phyloP scores from a whole-genome alignment of 2,113 vertebrate genomes.

The Thomomys bottae region DNA sequence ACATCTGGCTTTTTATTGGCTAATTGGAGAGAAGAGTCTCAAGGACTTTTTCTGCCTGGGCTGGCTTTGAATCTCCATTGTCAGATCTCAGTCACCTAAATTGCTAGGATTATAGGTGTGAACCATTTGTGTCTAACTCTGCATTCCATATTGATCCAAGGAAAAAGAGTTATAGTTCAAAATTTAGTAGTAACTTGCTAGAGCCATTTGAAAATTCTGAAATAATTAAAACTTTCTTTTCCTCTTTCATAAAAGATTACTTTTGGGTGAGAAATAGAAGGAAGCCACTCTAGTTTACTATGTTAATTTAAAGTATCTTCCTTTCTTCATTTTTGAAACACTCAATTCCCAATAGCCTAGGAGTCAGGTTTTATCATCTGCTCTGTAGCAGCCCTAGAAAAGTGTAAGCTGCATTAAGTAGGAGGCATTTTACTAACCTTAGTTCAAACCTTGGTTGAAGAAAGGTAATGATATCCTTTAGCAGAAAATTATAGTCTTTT shows the following conservation, averaged over 20 bases:
- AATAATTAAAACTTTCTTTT: background rate
- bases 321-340: conserved; percentile 20
- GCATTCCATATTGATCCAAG: background rate
- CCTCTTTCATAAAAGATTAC: background rate
- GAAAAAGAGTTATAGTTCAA: conserved; percentile 2
- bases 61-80: no score
- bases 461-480: conserved; percentile 49
- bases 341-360: background rate
- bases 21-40: no score
- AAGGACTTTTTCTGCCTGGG: no score
- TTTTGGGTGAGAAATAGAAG: background rate
- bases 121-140: background rate
- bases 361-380: background rate
- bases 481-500: conserved; percentile 53
- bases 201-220: background rate
- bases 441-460: conserved; percentile 49
- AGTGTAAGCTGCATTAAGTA: conserved; percentile 26
- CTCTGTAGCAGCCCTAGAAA: background rate
- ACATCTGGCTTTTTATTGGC: no score
- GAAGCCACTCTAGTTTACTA: background rate
- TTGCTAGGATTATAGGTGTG: no score
- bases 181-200: conserved; percentile 29
- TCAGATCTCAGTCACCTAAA: no score
- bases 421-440: background rate
- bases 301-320: background rate